Conservation (phyloP, 2,113 vertebrate species). For the Ariopsis seemanni region DNA sequence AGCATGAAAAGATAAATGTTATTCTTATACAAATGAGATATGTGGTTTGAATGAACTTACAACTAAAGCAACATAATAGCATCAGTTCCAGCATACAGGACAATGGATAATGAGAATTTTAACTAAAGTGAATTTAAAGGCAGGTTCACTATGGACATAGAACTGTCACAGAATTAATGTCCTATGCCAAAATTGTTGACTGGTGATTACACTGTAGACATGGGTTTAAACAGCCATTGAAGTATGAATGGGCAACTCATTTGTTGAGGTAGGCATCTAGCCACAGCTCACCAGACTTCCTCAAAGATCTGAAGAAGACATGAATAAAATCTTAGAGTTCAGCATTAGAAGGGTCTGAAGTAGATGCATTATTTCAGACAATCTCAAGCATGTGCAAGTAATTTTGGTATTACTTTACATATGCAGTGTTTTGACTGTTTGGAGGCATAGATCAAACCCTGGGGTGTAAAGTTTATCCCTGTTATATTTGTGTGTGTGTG, state of each 20-base stretch:
- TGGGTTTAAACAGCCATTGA: background rate
- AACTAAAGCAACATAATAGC: conserved; percentile 28
- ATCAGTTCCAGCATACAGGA: conserved; percentile 13
- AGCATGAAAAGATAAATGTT: background rate
- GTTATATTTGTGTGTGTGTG: no score
- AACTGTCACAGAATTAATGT: background rate
- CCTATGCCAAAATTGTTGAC: conserved; percentile 7
- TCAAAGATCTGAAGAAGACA: conserved; percentile 65
- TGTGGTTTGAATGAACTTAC: background rate
- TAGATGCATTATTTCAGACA: background rate
- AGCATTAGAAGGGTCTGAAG: background rate
- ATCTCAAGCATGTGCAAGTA: background rate
- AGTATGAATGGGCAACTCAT: conserved; percentile 50
- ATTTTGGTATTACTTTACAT: background rate
- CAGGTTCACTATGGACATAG: background rate
- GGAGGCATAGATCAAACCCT: background rate
- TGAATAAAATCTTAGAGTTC: background rate
- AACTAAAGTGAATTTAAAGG: background rate
- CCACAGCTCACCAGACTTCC: conserved; percentile 84
- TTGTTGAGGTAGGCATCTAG: conserved; percentile 95
- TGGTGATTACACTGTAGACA: background rate
- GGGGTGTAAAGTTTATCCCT: background rate
- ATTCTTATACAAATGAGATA: background rate
- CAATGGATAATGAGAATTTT: background rate
- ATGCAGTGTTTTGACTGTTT: background rate